Evolutionary conservation across 1,140 invertebrate species (phyloP).

Genomic region (Venturia canescens): DNA sequence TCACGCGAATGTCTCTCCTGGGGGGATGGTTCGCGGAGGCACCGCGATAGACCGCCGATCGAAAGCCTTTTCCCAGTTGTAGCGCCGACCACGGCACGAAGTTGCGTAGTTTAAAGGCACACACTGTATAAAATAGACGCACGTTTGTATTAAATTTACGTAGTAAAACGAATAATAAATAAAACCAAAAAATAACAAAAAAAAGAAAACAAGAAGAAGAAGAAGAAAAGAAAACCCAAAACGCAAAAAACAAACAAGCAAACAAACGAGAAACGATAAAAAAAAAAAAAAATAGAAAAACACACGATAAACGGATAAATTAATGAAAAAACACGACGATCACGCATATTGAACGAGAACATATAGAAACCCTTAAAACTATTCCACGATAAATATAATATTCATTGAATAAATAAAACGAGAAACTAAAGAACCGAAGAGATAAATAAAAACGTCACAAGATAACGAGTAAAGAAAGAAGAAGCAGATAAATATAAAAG

Average conservation of each 20-base stretch:
- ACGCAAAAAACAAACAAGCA: too few relatives aligned
- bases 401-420: slow-evolving; percentile 43
- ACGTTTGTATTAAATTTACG: slow-evolving; percentile 68
- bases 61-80: slow-evolving; percentile 73
- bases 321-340: slow-evolving; percentile 1
- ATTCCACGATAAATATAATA: slow-evolving; percentile 36
- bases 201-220: background rate
- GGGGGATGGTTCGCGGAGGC: slow-evolving; percentile 38
- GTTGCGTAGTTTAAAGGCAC: slow-evolving; percentile 76
- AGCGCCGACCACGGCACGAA: slow-evolving; percentile 75
- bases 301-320: background rate
- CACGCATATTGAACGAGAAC: slow-evolving; percentile 13
- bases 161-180: slow-evolving; percentile 52
- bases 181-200: too few relatives aligned
- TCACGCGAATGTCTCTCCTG: background rate
- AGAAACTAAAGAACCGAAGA: background rate
- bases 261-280: background rate
- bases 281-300: too few relatives aligned
- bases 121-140: slow-evolving; percentile 75
- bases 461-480: slow-evolving; percentile 36
- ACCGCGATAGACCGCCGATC: slow-evolving; percentile 62
- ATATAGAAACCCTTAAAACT: slow-evolving; percentile 22
- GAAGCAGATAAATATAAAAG: slow-evolving; percentile 35
- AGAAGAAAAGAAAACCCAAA: background rate
- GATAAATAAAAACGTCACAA: slow-evolving; percentile 22